Base-by-base conservation (phyloP, 2,888 invertebrate species). In the Phalera bucephala region DNA sequence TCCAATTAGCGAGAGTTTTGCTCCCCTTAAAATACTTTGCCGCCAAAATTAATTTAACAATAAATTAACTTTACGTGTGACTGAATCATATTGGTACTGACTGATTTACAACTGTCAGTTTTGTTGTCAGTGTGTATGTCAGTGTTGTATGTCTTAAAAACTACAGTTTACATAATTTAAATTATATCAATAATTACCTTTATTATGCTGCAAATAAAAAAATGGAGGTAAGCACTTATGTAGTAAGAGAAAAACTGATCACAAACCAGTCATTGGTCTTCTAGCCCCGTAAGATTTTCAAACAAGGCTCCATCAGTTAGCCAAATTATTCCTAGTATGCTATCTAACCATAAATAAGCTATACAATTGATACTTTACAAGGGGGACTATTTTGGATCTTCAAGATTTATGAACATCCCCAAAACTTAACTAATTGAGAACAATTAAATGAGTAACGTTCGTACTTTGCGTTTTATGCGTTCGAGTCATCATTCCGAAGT, bases 31-130 rank as follows among this genome's bases (percentile, higher is more conserved):
- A 78, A 77, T 76, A 75, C 78, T 81, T 75, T 69, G 65, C 65
- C 65, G 72, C 72, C 77, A 72, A 75, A 79, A 76, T 74, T 66
- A 68, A 78, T 80, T 78, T 71, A 64, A 74, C 71, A 77, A 79
- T 68, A 70, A 78, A 75, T 78, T 65, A 61, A 50, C 31, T 50
- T 40, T 37, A 42, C 31, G 21, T 33, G 41, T 13, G 27, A 34
- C 26, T 34, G 25, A 26, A 40, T 44, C 30, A 41, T 21, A 21
- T 7, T 45, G 51, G 57, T n/a, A n/a, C n/a, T n/a, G n/a, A n/a
- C n/a, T n/a, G n/a, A n/a, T n/a, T n/a, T n/a, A n/a, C n/a, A n/a
- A n/a, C n/a, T n/a, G n/a, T n/a, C n/a, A n/a, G n/a, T n/a, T n/a
- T n/a, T n/a, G n/a, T n/a, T n/a, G n/a, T n/a, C n/a, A n/a, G n/a